phyloP scores from a whole-genome alignment of 2,797 vertebrate genomes.

The Rhodeus uyekii region DNA sequence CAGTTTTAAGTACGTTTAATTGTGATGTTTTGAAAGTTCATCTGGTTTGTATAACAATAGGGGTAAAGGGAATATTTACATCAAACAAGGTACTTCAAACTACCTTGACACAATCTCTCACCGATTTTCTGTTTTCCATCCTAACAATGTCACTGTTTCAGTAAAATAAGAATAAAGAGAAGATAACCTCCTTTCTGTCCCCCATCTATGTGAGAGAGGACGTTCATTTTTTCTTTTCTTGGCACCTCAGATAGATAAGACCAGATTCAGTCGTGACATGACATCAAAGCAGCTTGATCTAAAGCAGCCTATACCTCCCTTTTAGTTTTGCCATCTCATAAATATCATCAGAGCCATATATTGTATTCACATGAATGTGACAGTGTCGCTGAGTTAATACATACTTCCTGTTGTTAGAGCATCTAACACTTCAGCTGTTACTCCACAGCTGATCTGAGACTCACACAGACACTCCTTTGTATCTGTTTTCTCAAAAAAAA shows the following conservation, averaged over 20 bases:
- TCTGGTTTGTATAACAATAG: constrained; percentile 15
- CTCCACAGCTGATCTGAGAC: constrained; percentile 35
- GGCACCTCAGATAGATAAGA: constrained; percentile 45
- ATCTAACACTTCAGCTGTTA: constrained; percentile 48
- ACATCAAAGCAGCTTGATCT: constrained; percentile 57
- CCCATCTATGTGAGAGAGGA: constrained; percentile 11
- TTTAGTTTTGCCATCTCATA: constrained; percentile 35
- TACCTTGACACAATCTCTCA: constrained; percentile 17
- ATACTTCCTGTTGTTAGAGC: constrained; percentile 27
- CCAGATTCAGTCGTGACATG: constrained; percentile 47
- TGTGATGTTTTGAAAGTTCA: not conserved
- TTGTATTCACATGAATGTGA: constrained; percentile 37
- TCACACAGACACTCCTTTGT: constrained; percentile 20
- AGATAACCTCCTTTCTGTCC: constrained; percentile 34
- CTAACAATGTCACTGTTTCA: constrained; percentile 12
- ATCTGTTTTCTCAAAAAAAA: constrained; percentile 32
- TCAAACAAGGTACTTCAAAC: constrained; percentile 9
- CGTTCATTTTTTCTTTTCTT: constrained; percentile 33
- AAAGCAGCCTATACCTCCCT: constrained; percentile 42
- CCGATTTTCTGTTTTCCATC: constrained; percentile 28
- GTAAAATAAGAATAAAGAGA: constrained; percentile 23
- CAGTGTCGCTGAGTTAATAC: constrained; percentile 31
- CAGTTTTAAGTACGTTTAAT: not conserved
- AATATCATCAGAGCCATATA: constrained; percentile 45
- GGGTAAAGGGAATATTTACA: constrained; percentile 5